Evolutionary conservation across 2,113 vertebrate genomes (phyloP), one percentile per base, ranked within the genome.

Genomic region (Machaerirhynchus nigripectus): DNA sequence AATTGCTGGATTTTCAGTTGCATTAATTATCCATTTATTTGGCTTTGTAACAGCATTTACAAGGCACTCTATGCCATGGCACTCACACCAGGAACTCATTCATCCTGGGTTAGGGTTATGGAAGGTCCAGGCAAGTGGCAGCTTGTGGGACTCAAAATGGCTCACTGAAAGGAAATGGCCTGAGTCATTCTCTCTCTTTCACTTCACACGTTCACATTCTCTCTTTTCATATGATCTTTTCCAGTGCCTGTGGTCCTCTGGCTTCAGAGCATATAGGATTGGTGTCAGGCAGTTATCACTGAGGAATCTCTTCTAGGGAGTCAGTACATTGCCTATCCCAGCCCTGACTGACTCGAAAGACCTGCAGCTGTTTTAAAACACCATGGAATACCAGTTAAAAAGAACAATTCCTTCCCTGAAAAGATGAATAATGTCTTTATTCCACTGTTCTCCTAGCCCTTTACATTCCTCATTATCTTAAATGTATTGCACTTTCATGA

Each of bases 221-320:
- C 8, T 30, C 31, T 31, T 55, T 52, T 52, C 11, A 8, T 2
- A 19, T 15, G 13, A n/a, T 11, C 7, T 89, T 86, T 80, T 33
- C 44, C 11, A 69, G 1, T 12, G 33, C 5, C 53, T 2, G 1
- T 31, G 17, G 21, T 73, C 31, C 40, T 76, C 53, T 74, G 50
- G 22, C n/a, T 86, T 77, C 59, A 64, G 44, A 76, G 22, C 15
- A n/a, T 13, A 11, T 1, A 23, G 20, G 7, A 31, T 10, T 6
- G 46, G 14, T 47, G 49, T 19, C 68, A 73, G 44, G 44, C 21
- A 55, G 33, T 35, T 56, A 16, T 9, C 0, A 0, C 0, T 27
- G 39, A 71, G 35, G 64, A 83, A 59, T 27, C 21, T 73, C 18
- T 30, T 60, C 23, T 20, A 55, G 19, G n/a, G 11, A 67, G 22